Conservation (phyloP, 2,888 invertebrate species). For the Athalia rosae region DNA sequence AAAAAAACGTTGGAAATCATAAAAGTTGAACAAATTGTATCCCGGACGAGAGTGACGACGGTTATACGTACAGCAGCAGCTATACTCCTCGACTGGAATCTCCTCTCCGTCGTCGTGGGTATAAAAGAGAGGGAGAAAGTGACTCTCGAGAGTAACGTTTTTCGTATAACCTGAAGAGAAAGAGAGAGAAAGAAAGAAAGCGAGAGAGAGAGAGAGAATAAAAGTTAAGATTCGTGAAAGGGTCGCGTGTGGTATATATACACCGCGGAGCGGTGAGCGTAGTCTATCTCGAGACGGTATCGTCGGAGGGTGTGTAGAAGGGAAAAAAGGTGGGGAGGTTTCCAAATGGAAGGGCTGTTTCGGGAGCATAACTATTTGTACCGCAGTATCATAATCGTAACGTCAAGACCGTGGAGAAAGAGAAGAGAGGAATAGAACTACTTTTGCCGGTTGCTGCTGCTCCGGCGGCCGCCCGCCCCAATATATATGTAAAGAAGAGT, state of each 20-base stretch:
- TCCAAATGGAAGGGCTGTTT: conserved; percentile 57
- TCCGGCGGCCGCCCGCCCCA: conserved; percentile 47
- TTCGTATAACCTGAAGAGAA: neutral
- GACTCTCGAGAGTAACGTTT: too few relatives aligned
- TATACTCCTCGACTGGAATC: too few relatives aligned
- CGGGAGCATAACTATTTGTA: conserved; percentile 68
- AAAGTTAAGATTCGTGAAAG: conserved; percentile 30
- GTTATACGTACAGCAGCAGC: too few relatives aligned
- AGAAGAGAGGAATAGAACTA: too few relatives aligned
- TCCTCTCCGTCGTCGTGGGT: too few relatives aligned
- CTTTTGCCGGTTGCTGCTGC: conserved; percentile 45
- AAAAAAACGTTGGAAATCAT: too few relatives aligned
- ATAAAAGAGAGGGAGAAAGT: too few relatives aligned
- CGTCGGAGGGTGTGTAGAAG: neutral
- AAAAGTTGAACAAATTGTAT: too few relatives aligned
- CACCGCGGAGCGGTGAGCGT: too few relatives aligned
- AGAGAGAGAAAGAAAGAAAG: neutral
- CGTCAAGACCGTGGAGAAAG: conserved; percentile 52
- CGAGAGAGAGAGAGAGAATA: neutral
- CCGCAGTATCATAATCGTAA: conserved; percentile 68
- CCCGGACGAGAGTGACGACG: too few relatives aligned
- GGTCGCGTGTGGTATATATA: neutral
- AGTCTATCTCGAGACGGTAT: too few relatives aligned
- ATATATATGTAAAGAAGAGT: conserved; percentile 50
- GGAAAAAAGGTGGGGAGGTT: neutral